A percentile compares a stretch with the other conserved stretches of the same genome.
Conservation (phyloP, 2,797 vertebrate genomes). For the Arrhamphus sclerolepis region DNA sequence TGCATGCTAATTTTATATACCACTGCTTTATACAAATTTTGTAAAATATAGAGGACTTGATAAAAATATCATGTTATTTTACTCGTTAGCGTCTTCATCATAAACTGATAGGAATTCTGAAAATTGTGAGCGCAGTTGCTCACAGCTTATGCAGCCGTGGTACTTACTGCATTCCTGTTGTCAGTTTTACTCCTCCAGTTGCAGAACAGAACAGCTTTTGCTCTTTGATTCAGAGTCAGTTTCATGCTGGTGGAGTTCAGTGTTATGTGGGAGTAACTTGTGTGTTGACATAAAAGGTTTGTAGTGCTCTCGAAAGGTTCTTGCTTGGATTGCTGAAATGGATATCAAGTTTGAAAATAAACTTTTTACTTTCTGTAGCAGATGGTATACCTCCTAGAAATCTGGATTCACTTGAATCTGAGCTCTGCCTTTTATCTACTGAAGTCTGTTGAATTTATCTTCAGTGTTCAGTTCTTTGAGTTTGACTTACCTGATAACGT, state of each 20-base stretch:
- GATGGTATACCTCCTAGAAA: not conserved
- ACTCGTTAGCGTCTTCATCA: not conserved
- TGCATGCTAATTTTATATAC: not conserved
- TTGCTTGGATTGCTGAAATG: conserved; percentile 24
- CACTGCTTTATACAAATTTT: not conserved
- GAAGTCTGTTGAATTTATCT: conserved; percentile 61
- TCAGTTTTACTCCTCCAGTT: conserved; percentile 29
- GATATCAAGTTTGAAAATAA: conserved; percentile 37
- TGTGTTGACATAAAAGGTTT: conserved; percentile 17
- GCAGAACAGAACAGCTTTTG: conserved; percentile 24
- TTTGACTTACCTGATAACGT: conserved; percentile 31
- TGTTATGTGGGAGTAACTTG: conserved; percentile 36
- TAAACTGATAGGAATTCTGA: conserved; percentile 2
- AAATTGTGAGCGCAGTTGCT: not conserved
- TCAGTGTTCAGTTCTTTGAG: conserved; percentile 25
- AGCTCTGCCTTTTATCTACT: conserved; percentile 38
- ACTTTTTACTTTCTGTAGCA: conserved; percentile 1
- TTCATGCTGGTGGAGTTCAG: conserved; percentile 54
- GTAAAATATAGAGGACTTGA: not conserved
- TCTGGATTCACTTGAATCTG: conserved; percentile 24
- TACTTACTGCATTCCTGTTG: conserved; percentile 1
- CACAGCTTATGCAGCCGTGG: not conserved
- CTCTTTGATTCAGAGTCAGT: conserved; percentile 47
- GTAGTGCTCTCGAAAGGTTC: conserved; percentile 27
- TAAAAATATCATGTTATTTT: not conserved